Evolutionary conservation across 37 sponge, comb jelly and placozoan genomes (phyloP), one percentile per base, ranked within the genome.

Genomic region (Theonella swinhoei): DNA sequence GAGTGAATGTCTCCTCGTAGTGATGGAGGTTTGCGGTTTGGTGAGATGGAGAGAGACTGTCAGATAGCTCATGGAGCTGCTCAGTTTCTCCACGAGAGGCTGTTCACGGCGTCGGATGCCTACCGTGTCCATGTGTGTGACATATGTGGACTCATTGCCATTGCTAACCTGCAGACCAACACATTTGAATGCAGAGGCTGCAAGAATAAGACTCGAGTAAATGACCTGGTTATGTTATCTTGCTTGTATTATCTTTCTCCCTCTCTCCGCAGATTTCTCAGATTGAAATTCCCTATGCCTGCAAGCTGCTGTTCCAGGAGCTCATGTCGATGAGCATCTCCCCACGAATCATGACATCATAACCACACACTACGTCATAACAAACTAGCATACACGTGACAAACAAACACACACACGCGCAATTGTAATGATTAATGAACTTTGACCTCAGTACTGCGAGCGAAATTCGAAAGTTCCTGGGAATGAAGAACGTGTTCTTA

Each of bases 1-100:
- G 5, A 67, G 33, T 32, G 7, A 17, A 47, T 47, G 54, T 66
- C 31, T 47, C 34, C 4, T 37, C 22, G 0, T 39, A 97, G 98
- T 35, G 99, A 99, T 80, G 99, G 99, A n/a, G 99, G 99, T 62
- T 79, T 99, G 20, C 77, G 99, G 29, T 99, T 99, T 89, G 99
- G 99, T 74, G 99, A 99, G 88, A 99, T 99, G 99, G 99, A 99
- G 75, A 83, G 99, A 24, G 99, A 99, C 72, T 97, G 98, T 89
- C 98, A 97, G 79, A 94, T 99, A 60, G 97, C 99, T 2, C 99
- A 99, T 78, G 99, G 99, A 71, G 99, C 99, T 9, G 94, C 97
- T 7, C 98, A 97, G 94, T 99, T 99, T 80, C 92, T 99, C 17
- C 95, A 96, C 43, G 99, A 99, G 76, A 76, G 99, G 30, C 81